These are phyloP conservation scores for Caenorhabditis zanzibari DNA, from an alignment of 2,888 invertebrate genomes.

Conservation along the genomic window DNA sequence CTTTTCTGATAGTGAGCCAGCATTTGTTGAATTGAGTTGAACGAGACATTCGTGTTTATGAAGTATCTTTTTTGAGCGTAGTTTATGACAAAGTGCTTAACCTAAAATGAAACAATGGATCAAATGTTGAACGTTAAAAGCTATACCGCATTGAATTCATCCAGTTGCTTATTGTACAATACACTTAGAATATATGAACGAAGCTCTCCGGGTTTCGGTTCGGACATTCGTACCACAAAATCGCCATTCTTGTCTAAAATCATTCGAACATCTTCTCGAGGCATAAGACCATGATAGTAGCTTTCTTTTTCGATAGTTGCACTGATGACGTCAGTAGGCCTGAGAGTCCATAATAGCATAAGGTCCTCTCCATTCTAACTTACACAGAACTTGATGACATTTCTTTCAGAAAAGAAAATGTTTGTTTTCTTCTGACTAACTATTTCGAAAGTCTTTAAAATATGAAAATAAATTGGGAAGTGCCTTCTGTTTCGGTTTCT, in stretches of 20 bases:
- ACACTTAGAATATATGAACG: constrained; percentile 68
- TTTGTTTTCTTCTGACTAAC: not conserved
- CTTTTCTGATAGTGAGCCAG: constrained; percentile 48
- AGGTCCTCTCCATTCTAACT: not conserved
- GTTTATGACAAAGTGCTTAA: constrained; percentile 70
- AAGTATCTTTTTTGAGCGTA: constrained; percentile 42
- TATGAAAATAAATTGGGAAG: not conserved
- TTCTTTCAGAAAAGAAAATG: constrained; percentile 3
- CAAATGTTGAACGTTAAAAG: not conserved
- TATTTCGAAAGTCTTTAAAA: not conserved
- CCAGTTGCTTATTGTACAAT: constrained; percentile 59
- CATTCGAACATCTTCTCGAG: constrained; percentile 75
- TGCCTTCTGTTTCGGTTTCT: not conserved
- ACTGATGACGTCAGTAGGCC: constrained; percentile 3
- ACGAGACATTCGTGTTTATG: constrained; percentile 56
- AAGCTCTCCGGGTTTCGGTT: constrained; percentile 62
- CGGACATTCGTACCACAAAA: constrained; percentile 70
- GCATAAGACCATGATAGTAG: constrained; percentile 74
- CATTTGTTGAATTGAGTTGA: constrained; percentile 56
- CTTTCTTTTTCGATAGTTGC: constrained; percentile 32
- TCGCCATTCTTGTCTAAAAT: constrained; percentile 70
- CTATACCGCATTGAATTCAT: constrained; percentile 26
- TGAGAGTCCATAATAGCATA: not conserved
- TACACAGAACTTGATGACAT: constrained; percentile 24
- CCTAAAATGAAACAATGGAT: constrained; percentile 1